Percentiles rank a stretch among this genome's conserved stretches.
phyloP scores from a whole-genome alignment of 1,140 invertebrate genomes.

The Hypsibius dujardini region DNA sequence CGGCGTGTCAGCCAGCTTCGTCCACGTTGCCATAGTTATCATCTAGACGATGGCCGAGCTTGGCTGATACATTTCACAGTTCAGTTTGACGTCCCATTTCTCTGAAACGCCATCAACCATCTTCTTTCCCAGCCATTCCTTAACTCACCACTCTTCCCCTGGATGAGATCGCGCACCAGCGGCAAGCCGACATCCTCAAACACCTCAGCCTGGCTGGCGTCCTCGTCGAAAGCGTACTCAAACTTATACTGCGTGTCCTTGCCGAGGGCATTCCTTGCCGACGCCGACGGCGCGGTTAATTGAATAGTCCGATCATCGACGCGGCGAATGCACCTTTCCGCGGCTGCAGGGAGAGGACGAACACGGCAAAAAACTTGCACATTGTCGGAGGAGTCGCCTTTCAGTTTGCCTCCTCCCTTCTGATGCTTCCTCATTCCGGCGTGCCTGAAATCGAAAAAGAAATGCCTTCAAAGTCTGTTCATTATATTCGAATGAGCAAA shows the following conservation, averaged over 20 bases:
- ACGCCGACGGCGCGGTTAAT: too few relatives aligned
- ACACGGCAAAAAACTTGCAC: too few relatives aligned
- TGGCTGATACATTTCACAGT: neutral
- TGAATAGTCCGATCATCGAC: too few relatives aligned
- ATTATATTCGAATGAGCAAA: too few relatives aligned
- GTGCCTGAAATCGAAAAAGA: too few relatives aligned
- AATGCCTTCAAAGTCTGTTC: too few relatives aligned
- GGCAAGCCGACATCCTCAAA: constrained; percentile 69
- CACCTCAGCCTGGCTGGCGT: constrained; percentile 55
- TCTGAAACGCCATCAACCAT: neutral
- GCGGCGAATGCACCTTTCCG: too few relatives aligned
- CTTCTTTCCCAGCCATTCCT: neutral
- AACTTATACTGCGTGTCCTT: constrained; percentile 35
- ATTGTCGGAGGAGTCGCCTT: too few relatives aligned
- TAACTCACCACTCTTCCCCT: constrained; percentile 49
- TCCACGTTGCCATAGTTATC: neutral
- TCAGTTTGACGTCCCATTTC: neutral
- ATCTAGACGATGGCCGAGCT: neutral
- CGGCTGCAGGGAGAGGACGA: too few relatives aligned
- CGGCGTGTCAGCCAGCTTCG: neutral
- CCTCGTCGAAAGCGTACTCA: constrained; percentile 60
- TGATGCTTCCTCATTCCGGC: too few relatives aligned
- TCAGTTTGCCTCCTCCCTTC: too few relatives aligned
- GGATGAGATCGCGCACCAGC: constrained; percentile 49
- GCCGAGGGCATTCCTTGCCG: too few relatives aligned